Conservation (phyloP, 1,140 invertebrate species). For the Geopemphigus sp. region DNA sequence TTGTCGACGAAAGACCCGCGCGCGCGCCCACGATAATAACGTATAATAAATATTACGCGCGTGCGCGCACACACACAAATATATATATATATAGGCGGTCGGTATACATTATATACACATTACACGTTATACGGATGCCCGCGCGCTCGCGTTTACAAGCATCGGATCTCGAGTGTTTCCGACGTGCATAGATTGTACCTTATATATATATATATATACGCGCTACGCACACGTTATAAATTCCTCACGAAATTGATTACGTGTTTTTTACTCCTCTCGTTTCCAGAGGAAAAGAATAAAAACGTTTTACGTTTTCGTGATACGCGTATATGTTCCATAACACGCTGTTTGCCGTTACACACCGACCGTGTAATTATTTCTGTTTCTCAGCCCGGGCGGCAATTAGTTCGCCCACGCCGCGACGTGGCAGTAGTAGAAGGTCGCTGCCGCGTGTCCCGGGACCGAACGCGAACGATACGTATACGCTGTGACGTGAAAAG, state of each 20-base stretch:
- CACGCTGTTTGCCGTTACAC: neutral
- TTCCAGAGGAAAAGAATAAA: neutral
- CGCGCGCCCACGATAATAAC: neutral
- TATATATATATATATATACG: too few relatives aligned
- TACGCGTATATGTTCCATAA: neutral
- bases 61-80: neutral
- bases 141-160: too few relatives aligned
- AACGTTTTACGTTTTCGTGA: neutral
- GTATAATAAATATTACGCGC: neutral
- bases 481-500: too few relatives aligned
- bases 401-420: constrained; percentile 21
- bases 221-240: constrained; percentile 5
- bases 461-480: neutral
- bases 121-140: neutral
- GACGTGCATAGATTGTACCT: too few relatives aligned
- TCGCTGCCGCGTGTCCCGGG: neutral
- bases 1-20: neutral
- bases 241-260: constrained; percentile 18
- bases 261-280: too few relatives aligned
- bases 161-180: neutral
- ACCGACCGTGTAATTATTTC: constrained; percentile 22
- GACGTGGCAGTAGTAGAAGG: neutral
- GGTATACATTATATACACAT: neutral
- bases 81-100: neutral
- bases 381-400: neutral